A percentile compares a stretch with the other conserved stretches of the same genome.
These are phyloP conservation scores for Serranus cabrilla DNA, from an alignment of 2,797 vertebrate genomes.

Conservation along the genomic window DNA sequence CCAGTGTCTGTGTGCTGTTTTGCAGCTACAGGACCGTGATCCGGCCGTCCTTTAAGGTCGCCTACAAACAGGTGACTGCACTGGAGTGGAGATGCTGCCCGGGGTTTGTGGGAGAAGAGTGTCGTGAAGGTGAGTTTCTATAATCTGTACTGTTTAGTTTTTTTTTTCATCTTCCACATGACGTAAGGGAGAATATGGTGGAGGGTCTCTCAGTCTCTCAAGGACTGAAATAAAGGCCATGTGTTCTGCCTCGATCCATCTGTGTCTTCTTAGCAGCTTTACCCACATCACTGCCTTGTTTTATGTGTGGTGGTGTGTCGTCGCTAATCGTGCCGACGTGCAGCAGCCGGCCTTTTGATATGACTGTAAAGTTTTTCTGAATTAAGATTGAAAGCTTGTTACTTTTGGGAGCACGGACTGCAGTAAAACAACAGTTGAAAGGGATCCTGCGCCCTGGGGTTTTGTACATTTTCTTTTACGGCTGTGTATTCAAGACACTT, in stretches of 20 bases:
- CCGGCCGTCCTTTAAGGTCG: slow-evolving; percentile 92
- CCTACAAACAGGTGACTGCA: slow-evolving; percentile 92
- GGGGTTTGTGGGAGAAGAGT: slow-evolving; percentile 94
- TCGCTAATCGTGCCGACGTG: slow-evolving; percentile 56
- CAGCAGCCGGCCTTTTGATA: slow-evolving; percentile 44
- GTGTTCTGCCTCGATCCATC: slow-evolving; percentile 55
- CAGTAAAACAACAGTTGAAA: slow-evolving; percentile 64
- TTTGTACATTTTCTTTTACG: slow-evolving; percentile 59
- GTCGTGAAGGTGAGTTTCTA: slow-evolving; percentile 90
- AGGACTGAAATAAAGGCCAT: slow-evolving; percentile 43
- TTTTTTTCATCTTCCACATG: neutral
- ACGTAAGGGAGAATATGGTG: slow-evolving; percentile 4
- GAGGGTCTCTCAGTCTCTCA: slow-evolving; percentile 21
- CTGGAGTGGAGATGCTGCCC: slow-evolving; percentile 98
- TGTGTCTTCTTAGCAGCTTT: slow-evolving; percentile 63
- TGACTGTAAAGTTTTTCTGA: slow-evolving; percentile 58
- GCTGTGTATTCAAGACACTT: slow-evolving; percentile 30
- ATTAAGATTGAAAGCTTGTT: slow-evolving; percentile 55
- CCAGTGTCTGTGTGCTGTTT: slow-evolving; percentile 38
- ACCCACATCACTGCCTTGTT: slow-evolving; percentile 66
- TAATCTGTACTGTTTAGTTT: neutral
- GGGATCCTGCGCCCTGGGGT: slow-evolving; percentile 36
- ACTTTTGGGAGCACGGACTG: slow-evolving; percentile 24
- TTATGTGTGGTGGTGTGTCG: slow-evolving; percentile 51
- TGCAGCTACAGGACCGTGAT: slow-evolving; percentile 95